These are phyloP conservation scores for Cryptocephalus primarius DNA, from an alignment of 2,888 invertebrate genomes.

Conservation along the genomic window DNA sequence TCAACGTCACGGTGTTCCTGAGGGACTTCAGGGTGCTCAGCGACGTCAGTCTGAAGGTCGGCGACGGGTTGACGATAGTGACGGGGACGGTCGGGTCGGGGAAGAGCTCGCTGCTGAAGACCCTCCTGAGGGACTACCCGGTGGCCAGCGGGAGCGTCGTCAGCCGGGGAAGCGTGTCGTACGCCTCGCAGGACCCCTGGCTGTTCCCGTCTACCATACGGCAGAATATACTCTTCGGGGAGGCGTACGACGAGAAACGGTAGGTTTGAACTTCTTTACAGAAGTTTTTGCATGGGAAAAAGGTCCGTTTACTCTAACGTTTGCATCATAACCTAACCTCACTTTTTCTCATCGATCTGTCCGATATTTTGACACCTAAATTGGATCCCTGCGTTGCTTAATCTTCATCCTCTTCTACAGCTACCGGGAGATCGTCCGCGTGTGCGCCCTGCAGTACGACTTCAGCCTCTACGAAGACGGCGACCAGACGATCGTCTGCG, in stretches of 20 bases:
- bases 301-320: too few relatives aligned
- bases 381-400: too few relatives aligned
- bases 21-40: constrained; percentile 29
- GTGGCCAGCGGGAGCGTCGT: constrained; percentile 30
- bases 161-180: constrained; percentile 43
- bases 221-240: constrained; percentile 71
- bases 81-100: constrained; percentile 61
- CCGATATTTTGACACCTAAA: too few relatives aligned
- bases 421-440: constrained; percentile 37
- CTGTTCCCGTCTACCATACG: constrained; percentile 47
- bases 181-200: constrained; percentile 55
- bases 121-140: constrained; percentile 35
- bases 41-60: constrained; percentile 35
- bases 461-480: constrained; percentile 62
- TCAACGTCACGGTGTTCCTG: constrained; percentile 18
- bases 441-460: constrained; percentile 60
- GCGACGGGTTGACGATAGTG: constrained; percentile 39
- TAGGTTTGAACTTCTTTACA: constrained; percentile 30
- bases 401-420: constrained; percentile 5
- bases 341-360: too few relatives aligned
- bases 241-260: constrained; percentile 42
- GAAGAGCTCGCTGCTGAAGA: constrained; percentile 41
- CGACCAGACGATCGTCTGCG: constrained; percentile 70
- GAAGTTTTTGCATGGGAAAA: too few relatives aligned
- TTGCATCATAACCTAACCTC: too few relatives aligned